Conservation (phyloP, 92 coral and sea anemone species). For the Umimayanthus chanpuru region DNA sequence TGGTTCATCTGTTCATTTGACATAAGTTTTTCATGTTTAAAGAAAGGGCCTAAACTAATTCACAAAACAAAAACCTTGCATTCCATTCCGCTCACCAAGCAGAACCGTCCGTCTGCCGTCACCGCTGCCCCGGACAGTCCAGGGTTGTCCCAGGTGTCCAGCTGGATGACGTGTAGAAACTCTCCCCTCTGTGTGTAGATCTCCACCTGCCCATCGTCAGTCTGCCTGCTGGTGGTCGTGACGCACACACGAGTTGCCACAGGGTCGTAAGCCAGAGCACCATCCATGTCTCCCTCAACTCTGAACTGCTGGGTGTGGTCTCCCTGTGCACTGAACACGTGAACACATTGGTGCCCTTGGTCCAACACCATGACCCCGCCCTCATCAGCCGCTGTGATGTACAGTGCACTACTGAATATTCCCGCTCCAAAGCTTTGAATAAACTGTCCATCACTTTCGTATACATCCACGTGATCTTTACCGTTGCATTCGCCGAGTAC, state of each 20-base stretch:
- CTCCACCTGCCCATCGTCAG: slow-evolving; percentile 41
- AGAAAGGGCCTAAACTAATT: not conserved
- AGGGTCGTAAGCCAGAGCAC: slow-evolving; percentile 16
- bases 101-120: slow-evolving; percentile 38
- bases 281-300: slow-evolving; percentile 38
- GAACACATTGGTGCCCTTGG: slow-evolving; percentile 39
- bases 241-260: not conserved
- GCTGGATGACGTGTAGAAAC: slow-evolving; percentile 21
- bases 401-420: slow-evolving; percentile 31
- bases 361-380: slow-evolving; percentile 42
- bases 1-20: too few relatives aligned
- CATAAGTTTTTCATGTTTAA: too few relatives aligned
- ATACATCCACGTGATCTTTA: slow-evolving; percentile 36
- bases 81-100: slow-evolving; percentile 42
- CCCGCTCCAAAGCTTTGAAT: slow-evolving; percentile 26
- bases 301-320: slow-evolving; percentile 27
- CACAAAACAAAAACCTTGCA: too few relatives aligned
- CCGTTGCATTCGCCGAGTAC: slow-evolving; percentile 42
- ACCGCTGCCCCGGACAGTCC: slow-evolving; percentile 35
- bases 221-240: slow-evolving; percentile 34
- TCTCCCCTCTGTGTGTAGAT: slow-evolving; percentile 16
- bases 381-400: slow-evolving; percentile 25
- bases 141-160: slow-evolving; percentile 44
- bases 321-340: slow-evolving; percentile 38
- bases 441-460: slow-evolving; percentile 22